phyloP scores from a whole-genome alignment of 2,888 invertebrate species.

The Tetanocera ferruginea region DNA sequence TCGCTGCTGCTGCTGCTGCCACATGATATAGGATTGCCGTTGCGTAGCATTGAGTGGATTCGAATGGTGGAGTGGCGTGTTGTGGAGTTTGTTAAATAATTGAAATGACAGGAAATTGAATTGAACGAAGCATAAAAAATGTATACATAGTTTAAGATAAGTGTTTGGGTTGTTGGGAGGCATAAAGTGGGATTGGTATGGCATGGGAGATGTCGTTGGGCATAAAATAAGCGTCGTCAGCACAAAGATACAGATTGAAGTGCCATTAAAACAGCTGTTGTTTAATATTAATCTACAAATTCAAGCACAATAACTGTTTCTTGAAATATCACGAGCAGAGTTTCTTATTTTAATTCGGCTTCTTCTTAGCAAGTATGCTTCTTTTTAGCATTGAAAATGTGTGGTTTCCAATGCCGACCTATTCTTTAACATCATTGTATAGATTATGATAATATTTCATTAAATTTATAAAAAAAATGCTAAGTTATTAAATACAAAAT shows the following conservation, averaged over 20 bases:
- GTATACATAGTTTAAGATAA: not conserved
- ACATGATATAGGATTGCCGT: not conserved
- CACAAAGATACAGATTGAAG: not conserved
- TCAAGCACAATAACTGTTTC: too few relatives aligned
- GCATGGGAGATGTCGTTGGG: not conserved
- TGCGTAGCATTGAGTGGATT: not conserved
- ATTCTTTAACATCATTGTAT: too few relatives aligned
- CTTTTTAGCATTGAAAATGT: too few relatives aligned
- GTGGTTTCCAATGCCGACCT: too few relatives aligned
- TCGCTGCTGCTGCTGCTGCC: not conserved
- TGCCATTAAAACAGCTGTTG: too few relatives aligned
- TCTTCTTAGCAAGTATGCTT: too few relatives aligned
- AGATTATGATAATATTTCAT: too few relatives aligned
- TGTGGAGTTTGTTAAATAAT: conserved; percentile 9
- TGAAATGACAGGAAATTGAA: conserved; percentile 13
- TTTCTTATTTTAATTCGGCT: too few relatives aligned
- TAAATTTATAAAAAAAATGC: too few relatives aligned
- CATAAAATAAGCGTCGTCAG: not conserved
- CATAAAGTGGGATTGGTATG: not conserved
- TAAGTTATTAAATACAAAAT: too few relatives aligned
- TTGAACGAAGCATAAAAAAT: conserved; percentile 15
- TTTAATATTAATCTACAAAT: too few relatives aligned
- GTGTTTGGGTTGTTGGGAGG: not conserved
- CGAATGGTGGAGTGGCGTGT: not conserved
- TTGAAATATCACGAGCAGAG: too few relatives aligned